Base-by-base conservation (phyloP, 2,888 invertebrate genomes). In the Ochropacha duplaris region DNA sequence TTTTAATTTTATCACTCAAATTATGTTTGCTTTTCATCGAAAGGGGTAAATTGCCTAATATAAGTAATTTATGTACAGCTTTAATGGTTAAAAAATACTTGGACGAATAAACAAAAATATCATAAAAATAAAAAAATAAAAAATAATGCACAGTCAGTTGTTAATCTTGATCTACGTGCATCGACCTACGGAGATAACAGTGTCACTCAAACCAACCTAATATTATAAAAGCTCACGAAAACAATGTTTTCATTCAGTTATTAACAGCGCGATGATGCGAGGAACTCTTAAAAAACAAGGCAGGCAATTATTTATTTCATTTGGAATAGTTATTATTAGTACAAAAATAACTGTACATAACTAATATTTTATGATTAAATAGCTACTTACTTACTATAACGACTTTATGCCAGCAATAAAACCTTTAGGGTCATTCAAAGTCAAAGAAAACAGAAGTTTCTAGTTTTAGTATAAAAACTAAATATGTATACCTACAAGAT, bases 1-100 rank as follows among this genome's bases (percentile, higher is more conserved):
- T 69, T 66, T 65, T 62, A 69, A 69, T 69, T 55, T 59, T 51
- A 60, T 54, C 56, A 55, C 55, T n/a, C 49, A 54, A 60, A 64
- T 36, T 60, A 60, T 60, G 54, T 62, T 66, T 64, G 64, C 60
- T 65, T 62, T 64, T 55, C 52, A n/a, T n/a, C n/a, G n/a, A n/a
- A n/a, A n/a, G n/a, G n/a, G n/a, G n/a, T n/a, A n/a, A n/a, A n/a
- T n/a, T n/a, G n/a, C n/a, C n/a, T n/a, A n/a, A n/a, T n/a, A n/a
- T n/a, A n/a, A n/a, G n/a, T n/a, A 19, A 52, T 28, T 31, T 28
- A 28, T 9, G 28, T 28, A 28, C 28, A 28, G 6, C 28, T 28
- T 28, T 8, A 8, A 28, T 28, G 51, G 16, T n/a, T n/a, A n/a
- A n/a, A n/a, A n/a, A n/a, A n/a, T n/a, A n/a, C n/a, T n/a, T n/a